These are phyloP conservation scores for Nothocercus julius DNA, from an alignment of 2,113 vertebrate species.

Conservation along the genomic window DNA sequence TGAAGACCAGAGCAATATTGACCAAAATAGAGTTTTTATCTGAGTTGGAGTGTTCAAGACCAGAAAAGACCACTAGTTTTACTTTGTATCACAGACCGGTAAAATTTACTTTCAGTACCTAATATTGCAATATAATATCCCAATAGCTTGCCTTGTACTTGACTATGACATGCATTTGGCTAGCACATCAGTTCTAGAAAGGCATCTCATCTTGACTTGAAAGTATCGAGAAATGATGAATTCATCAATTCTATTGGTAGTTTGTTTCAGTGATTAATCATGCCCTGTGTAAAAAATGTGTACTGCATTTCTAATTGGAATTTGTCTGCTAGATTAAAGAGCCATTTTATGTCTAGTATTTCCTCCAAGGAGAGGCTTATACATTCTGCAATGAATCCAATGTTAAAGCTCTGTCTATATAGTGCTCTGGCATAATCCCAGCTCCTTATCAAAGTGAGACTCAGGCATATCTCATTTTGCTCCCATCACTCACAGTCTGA, in stretches of 20 bases:
- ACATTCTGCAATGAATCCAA: constrained; percentile 6
- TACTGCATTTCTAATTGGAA: constrained; percentile 54
- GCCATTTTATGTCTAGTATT: constrained; percentile 8
- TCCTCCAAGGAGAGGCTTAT: constrained; percentile 36
- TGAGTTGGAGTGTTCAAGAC: background rate
- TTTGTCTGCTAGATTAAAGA: constrained; percentile 51
- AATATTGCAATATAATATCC: too few species aligned
- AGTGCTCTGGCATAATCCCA: constrained; percentile 4
- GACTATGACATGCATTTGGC: background rate
- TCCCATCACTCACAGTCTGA: background rate
- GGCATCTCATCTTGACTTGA: background rate
- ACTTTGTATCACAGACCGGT: background rate
- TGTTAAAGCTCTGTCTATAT: constrained; percentile 18
- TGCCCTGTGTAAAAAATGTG: background rate
- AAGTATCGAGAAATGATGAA: background rate
- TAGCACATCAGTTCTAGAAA: constrained; percentile 7
- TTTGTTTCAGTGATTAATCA: constrained; percentile 53
- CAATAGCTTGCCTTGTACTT: background rate
- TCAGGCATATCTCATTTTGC: background rate
- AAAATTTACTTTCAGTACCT: background rate
- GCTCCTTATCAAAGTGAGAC: background rate
- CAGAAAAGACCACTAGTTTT: background rate
- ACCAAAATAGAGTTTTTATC: background rate
- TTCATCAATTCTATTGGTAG: constrained; percentile 13
- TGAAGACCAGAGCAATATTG: background rate